Evolutionary conservation across 2,888 invertebrate species (phyloP).

Genomic region (Cephus rjabovi): DNA sequence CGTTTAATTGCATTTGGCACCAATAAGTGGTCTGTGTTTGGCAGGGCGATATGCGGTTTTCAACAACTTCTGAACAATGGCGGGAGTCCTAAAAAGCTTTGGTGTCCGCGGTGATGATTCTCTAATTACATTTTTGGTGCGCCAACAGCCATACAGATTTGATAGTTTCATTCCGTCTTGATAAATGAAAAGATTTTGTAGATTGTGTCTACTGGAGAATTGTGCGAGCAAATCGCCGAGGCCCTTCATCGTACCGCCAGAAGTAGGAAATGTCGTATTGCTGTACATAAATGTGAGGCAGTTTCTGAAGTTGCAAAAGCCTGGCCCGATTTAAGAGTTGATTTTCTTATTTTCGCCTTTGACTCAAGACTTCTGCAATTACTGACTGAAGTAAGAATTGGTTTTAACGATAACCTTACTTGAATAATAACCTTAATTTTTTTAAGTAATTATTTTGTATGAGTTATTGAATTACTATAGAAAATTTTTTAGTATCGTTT

Average conservation of each 20-base stretch:
- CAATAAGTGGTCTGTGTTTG: too few relatives aligned
- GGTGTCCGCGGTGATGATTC: conserved; percentile 37
- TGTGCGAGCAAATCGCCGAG: conserved; percentile 50
- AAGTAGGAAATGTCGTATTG: conserved; percentile 40
- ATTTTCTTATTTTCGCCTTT: conserved; percentile 57
- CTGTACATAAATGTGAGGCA: conserved; percentile 56
- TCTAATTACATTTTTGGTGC: conserved; percentile 47
- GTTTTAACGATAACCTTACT: neutral
- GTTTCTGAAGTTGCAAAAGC: conserved; percentile 39
- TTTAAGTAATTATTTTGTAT: neutral
- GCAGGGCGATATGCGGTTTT: neutral
- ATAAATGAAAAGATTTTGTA: conserved; percentile 24
- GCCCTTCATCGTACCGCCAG: conserved; percentile 44
- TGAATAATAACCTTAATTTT: neutral
- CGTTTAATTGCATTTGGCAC: neutral
- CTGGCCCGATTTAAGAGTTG: conserved; percentile 44
- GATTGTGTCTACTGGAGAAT: conserved; percentile 51
- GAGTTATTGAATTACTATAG: neutral
- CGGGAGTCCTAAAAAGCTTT: conserved; percentile 44
- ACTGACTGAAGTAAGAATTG: conserved; percentile 45
- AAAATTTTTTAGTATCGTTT: neutral
- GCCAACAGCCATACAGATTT: conserved; percentile 19
- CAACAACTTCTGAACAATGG: conserved; percentile 39
- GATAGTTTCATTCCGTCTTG: neutral
- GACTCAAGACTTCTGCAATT: conserved; percentile 46